Percentiles rank a stretch among this genome's conserved stretches.
Evolutionary conservation across 2,113 vertebrate species (phyloP).

Genomic region (Oxygymnocypris stewartii): DNA sequence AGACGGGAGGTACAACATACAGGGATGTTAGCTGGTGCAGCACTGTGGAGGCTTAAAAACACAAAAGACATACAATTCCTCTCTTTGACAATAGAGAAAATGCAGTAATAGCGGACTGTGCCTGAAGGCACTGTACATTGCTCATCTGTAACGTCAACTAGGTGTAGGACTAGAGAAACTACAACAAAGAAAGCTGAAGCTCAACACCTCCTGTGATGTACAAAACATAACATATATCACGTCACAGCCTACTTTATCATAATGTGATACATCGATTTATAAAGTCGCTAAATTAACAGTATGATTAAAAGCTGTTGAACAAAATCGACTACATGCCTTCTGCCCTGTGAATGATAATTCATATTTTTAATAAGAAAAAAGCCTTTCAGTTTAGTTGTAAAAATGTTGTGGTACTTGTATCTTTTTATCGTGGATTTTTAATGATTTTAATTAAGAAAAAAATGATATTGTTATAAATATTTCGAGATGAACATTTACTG

Average conservation of each 20-base stretch:
- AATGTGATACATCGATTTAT: background rate
- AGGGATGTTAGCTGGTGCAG: constrained; percentile 15
- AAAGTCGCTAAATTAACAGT: no score
- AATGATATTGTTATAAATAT: background rate
- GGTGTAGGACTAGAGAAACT: constrained; percentile 19
- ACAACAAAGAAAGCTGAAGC: background rate
- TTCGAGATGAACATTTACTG: background rate
- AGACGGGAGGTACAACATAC: background rate
- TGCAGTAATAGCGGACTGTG: background rate
- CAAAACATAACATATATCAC: background rate
- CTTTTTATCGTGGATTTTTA: background rate
- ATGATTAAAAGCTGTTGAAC: background rate
- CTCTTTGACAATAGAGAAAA: constrained; percentile 7
- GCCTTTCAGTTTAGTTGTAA: background rate
- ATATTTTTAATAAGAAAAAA: background rate
- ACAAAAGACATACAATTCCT: constrained; percentile 26
- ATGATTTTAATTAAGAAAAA: background rate
- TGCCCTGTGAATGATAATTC: background rate
- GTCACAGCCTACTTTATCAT: background rate
- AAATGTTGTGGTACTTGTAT: background rate
- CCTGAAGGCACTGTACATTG: constrained; percentile 9
- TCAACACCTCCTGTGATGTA: background rate
- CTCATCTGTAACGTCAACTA: constrained; percentile 29
- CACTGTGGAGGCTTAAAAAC: constrained; percentile 19
- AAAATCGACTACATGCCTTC: background rate